Base-by-base conservation (phyloP, 2,888 invertebrate genomes). In the Euphydryas editha region DNA sequence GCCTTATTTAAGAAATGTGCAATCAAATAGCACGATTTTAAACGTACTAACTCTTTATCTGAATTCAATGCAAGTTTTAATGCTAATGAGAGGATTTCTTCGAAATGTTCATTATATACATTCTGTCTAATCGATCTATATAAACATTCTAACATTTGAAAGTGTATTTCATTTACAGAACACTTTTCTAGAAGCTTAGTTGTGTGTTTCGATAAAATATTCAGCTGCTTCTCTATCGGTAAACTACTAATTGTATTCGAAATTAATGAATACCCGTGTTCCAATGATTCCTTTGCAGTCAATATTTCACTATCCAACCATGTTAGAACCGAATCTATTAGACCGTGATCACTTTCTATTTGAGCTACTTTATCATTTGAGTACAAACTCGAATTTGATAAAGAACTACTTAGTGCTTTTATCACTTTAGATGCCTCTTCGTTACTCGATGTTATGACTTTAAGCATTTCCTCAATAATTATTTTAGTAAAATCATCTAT, bases 1-100 rank as follows among this genome's bases (percentile, higher is more conserved):
- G 83, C 86, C 81, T 95, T 95, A 77, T 95, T 95, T 54, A 95
- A 75, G 63, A 95, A 82, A 82, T 94, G 94, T 0, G 94, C 94
- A 62, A 94, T 77, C 61, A 95, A 79, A 70, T 90, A 85, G 75
- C 92, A 93, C 0, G 93, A 89, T 69, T 90, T 89, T 13, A 78
- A 79, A 68, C 88, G 88, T 6, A 90, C 75, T 21, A 80, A 67
- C 6, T 81, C 80, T 69, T 82, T 79, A 0, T 83, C 78, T 74
- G 85, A 85, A 0, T 82, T 75, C 47, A 93, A 74, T 46, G 92
- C 83, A 11, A 92, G 58, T 24, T 82, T 79, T 42, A 87, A 76
- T 17, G 92, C 82, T 46, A 90, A 67, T 2, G 67, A 74, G 74
- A 93, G 75, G 4, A 93, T 79, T 17, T 87, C 83, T 47, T 86